Percentiles rank a stretch among this genome's conserved stretches.
phyloP scores from a whole-genome alignment of 2,797 vertebrate species.

The Pseudochaenichthys georgianus region DNA sequence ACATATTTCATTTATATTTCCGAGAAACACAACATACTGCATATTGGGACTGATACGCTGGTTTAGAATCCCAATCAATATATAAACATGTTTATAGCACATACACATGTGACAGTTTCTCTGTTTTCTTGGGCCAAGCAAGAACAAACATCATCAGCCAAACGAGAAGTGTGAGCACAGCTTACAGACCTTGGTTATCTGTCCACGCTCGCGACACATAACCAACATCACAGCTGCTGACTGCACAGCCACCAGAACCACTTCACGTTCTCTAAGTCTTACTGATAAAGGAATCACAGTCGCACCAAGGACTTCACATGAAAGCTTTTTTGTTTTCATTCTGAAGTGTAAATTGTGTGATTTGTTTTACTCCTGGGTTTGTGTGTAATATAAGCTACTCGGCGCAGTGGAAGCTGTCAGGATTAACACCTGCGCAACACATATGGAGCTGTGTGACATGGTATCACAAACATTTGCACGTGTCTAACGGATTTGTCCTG shows the following conservation, averaged over 20 bases:
- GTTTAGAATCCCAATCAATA: slow-evolving; percentile 33
- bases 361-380: slow-evolving; percentile 43
- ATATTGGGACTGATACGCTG: slow-evolving; percentile 13
- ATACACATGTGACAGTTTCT: neutral
- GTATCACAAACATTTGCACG: slow-evolving; percentile 54
- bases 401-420: slow-evolving; percentile 58
- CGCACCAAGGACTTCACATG: slow-evolving; percentile 45
- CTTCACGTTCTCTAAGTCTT: slow-evolving; percentile 24
- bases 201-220: slow-evolving; percentile 12
- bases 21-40: slow-evolving; percentile 18
- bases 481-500: slow-evolving; percentile 41
- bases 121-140: slow-evolving; percentile 27
- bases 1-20: slow-evolving; percentile 50
- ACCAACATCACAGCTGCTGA: slow-evolving; percentile 28
- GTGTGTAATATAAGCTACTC: slow-evolving; percentile 66
- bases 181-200: slow-evolving; percentile 41
- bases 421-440: slow-evolving; percentile 79
- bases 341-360: slow-evolving; percentile 38
- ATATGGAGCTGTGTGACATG: slow-evolving; percentile 47
- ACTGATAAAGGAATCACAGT: slow-evolving; percentile 41
- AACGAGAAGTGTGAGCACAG: slow-evolving; percentile 12
- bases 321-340: slow-evolving; percentile 51
- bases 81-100: slow-evolving; percentile 35
- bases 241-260: slow-evolving; percentile 10
- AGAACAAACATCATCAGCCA: slow-evolving; percentile 42